phyloP scores from a whole-genome alignment of 2,888 invertebrate genomes.

The Pegoplata infirma region DNA sequence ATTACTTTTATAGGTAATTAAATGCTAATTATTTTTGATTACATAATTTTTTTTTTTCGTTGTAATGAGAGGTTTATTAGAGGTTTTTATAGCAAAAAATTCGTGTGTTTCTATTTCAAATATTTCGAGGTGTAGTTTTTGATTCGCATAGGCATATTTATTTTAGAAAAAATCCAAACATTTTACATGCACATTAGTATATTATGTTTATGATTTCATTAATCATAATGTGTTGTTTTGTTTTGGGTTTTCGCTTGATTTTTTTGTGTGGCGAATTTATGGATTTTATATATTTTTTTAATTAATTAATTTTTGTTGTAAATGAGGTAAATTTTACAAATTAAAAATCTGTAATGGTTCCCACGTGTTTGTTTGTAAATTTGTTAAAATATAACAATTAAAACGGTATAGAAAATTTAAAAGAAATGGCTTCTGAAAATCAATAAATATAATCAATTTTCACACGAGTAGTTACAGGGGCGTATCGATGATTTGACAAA shows the following conservation, averaged over 20 bases:
- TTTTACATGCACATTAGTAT: neutral
- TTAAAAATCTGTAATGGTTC: slow-evolving; percentile 10
- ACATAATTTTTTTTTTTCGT: slow-evolving; percentile 13
- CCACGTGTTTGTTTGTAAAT: neutral
- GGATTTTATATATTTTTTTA: slow-evolving; percentile 2
- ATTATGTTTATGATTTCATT: slow-evolving; percentile 40
- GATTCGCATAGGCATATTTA: slow-evolving; percentile 6
- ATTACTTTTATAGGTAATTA: slow-evolving; percentile 57
- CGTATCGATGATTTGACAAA: too few relatives aligned
- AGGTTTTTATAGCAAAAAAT: slow-evolving; percentile 26
- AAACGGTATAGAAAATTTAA: neutral
- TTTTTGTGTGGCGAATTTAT: slow-evolving; percentile 1
- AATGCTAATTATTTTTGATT: slow-evolving; percentile 60
- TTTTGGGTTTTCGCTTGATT: neutral
- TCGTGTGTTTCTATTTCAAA: slow-evolving; percentile 28
- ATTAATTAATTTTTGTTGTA: slow-evolving; percentile 40
- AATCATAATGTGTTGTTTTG: slow-evolving; percentile 32
- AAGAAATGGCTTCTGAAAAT: neutral
- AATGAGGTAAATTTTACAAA: neutral
- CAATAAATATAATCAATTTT: too few relatives aligned
- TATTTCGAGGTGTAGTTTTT: slow-evolving; percentile 44
- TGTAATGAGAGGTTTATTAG: slow-evolving; percentile 31
- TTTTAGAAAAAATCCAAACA: too few relatives aligned
- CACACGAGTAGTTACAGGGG: too few relatives aligned
- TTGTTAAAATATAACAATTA: neutral